Evolutionary conservation across 2,888 invertebrate genomes (phyloP).

Genomic region (Geophilus truncorum): DNA sequence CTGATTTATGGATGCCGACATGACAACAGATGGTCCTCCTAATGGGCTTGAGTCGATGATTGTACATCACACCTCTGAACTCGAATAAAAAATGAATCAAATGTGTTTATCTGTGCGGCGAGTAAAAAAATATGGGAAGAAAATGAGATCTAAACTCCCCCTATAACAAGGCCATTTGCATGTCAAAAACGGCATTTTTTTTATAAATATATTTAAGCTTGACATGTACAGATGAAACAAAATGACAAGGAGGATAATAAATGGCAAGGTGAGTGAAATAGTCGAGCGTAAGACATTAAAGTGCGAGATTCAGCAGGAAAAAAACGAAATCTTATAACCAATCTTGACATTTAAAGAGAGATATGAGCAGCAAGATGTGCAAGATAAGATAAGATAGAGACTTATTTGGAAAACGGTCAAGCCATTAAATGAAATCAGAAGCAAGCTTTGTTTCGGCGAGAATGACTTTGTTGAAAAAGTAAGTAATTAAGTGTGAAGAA

Average conservation of each 20-base stretch:
- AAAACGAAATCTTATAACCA: background rate
- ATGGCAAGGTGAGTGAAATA: background rate
- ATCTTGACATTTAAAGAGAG: background rate
- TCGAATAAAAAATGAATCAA: constrained; percentile 18
- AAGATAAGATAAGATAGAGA: background rate
- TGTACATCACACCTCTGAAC: constrained; percentile 24
- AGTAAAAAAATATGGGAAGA: background rate
- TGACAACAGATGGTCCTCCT: constrained; percentile 27
- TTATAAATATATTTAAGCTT: background rate
- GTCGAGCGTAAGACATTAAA: constrained; percentile 1
- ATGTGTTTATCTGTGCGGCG: background rate
- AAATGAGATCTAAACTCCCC: background rate
- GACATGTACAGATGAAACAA: background rate
- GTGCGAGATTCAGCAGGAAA: background rate
- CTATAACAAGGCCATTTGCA: background rate
- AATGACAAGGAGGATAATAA: background rate
- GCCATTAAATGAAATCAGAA: background rate
- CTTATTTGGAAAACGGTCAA: constrained; percentile 6
- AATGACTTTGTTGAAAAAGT: no score
- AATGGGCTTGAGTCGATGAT: constrained; percentile 18
- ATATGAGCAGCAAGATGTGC: background rate
- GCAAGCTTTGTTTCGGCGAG: background rate
- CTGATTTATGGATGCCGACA: constrained; percentile 22
- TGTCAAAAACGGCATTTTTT: background rate
- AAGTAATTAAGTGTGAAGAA: no score